Evolutionary conservation across 1,140 invertebrate genomes (phyloP), one percentile per base, ranked within the genome.

Genomic region (Cherax quadricarinatus): DNA sequence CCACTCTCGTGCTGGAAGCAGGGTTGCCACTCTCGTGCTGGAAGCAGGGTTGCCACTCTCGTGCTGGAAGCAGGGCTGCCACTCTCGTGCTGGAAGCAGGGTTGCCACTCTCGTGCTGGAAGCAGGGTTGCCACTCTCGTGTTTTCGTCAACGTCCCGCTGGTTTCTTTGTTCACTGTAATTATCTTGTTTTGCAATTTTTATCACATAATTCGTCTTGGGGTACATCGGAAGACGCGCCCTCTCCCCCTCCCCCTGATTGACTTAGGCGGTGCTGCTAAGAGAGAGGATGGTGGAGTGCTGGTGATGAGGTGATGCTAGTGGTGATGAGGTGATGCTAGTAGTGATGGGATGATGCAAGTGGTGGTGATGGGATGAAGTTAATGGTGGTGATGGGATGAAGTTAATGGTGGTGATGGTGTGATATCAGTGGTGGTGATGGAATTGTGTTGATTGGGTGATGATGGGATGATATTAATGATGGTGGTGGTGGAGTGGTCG

Each of bases 101-200:
- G 30, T 41, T 41, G 30, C 30, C 30, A 41, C 30, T 41, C 30
- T 41, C 30, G 30, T 41, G 30, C 30, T 41, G 30, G 30, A 41
- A 41, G 30, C 30, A 41, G 30, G 30, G 88, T 90, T 90, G 81
- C 88, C 81, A 81, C 49, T 81, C 53, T 62, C 81, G 81, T 83
- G 81, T 83, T 83, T 83, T 83, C 51, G 62, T 73, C 62, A 16
- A 16, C 9, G 70, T 75, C 70, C 49, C 73, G 49, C 7, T 70
- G 85, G 90, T 81, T 86, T 91, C 90, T 91, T 91, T 91, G 90
- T 91, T 86, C 90, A 21, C 78, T 86, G 57, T 91, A 91, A 91
- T 91, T 91, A 91, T 87, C 83, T 91, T 91, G 90, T 91, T 91
- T 91, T 91, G 90, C 84, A 86, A 87, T 87, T 86, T 91, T 87